Conservation (phyloP, 2,797 vertebrate genomes). For the Brachyrhaphis roseni region DNA sequence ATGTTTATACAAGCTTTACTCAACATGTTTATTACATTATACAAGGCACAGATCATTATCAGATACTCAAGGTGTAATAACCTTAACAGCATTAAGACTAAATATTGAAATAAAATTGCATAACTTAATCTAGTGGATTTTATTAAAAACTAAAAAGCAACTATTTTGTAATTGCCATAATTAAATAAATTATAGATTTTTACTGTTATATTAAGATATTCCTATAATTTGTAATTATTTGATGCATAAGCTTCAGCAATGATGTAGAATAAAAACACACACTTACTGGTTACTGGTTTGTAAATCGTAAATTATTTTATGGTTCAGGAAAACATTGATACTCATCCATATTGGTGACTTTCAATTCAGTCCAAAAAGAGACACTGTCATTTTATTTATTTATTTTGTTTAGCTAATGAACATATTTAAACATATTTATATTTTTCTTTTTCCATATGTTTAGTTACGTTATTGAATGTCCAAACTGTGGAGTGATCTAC, state of each 20-base stretch:
- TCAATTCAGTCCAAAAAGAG: background rate
- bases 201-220: background rate
- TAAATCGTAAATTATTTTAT: background rate
- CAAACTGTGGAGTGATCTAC: conserved; percentile 84
- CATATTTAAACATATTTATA: background rate
- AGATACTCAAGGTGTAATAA: background rate
- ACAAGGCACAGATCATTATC: background rate
- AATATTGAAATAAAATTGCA: background rate
- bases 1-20: background rate
- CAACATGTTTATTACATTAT: background rate
- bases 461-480: conserved; percentile 80
- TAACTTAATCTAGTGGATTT: background rate
- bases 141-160: background rate
- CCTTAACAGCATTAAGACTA: background rate
- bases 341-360: background rate
- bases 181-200: background rate
- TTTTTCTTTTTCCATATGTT: conserved; percentile 6
- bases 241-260: background rate
- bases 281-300: background rate
- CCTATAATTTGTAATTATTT: background rate
- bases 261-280: background rate
- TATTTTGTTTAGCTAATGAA: background rate
- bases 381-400: conserved; percentile 8
- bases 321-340: background rate
- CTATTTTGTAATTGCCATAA: background rate